A percentile compares a stretch with the other conserved stretches of the same genome.
These are phyloP conservation scores for Apogon hyalosoma DNA, from an alignment of 2,797 vertebrate genomes.

Conservation along the genomic window DNA sequence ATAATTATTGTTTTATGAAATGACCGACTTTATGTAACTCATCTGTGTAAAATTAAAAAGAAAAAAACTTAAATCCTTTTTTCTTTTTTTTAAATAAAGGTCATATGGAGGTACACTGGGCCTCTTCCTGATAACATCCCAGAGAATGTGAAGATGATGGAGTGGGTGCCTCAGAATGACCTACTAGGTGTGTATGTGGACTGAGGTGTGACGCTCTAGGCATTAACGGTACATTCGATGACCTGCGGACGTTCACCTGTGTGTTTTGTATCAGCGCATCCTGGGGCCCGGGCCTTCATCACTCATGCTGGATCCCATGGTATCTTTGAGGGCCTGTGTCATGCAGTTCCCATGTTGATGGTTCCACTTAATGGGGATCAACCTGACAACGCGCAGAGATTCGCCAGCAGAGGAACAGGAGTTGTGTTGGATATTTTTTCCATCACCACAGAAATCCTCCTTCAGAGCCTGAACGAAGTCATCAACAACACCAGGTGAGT, in stretches of 20 bases:
- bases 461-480: constrained; percentile 84
- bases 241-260: too few species aligned
- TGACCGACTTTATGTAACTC: not conserved
- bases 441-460: constrained; percentile 84
- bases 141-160: constrained; percentile 89
- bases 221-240: too few species aligned
- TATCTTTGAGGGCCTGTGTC: constrained; percentile 93
- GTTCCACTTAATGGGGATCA: constrained; percentile 91
- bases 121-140: constrained; percentile 80
- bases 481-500: constrained; percentile 89
- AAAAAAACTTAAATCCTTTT: too few species aligned
- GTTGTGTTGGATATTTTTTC: constrained; percentile 84
- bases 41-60: not conserved
- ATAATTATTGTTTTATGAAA: too few species aligned
- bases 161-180: constrained; percentile 96
- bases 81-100: constrained; percentile 72
- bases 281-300: constrained; percentile 90
- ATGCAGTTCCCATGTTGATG: constrained; percentile 92
- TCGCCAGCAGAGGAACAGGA: constrained; percentile 86
- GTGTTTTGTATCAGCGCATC: constrained; percentile 79
- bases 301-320: constrained; percentile 93
- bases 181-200: constrained; percentile 86
- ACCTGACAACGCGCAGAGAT: constrained; percentile 87
- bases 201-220: not conserved
- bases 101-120: constrained; percentile 92